Conservation (phyloP, 1,140 invertebrate genomes). For the Pseudomyrmex sp. region DNA sequence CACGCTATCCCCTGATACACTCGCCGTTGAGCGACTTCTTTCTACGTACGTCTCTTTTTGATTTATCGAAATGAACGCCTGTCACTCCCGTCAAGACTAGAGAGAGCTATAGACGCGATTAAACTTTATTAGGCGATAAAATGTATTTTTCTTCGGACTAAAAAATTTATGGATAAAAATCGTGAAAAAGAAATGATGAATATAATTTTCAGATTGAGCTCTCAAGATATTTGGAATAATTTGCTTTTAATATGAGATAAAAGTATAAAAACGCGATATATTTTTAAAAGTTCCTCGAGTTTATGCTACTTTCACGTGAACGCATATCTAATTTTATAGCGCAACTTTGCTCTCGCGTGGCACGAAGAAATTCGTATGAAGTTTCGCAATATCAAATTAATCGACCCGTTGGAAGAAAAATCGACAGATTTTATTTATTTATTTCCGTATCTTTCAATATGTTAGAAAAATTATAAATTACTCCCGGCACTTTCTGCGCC, state of each 20-base stretch:
- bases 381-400: slow-evolving; percentile 12
- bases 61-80: background rate
- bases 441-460: background rate
- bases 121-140: background rate
- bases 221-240: background rate
- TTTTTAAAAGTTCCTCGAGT: background rate
- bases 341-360: background rate
- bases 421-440: background rate
- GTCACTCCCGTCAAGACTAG: background rate
- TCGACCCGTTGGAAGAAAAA: background rate
- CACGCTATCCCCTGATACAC: background rate
- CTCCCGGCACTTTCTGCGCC: background rate
- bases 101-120: background rate
- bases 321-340: background rate
- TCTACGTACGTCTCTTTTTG: slow-evolving; percentile 6
- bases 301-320: background rate
- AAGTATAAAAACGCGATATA: background rate
- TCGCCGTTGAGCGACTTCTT: background rate
- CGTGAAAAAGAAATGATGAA: background rate
- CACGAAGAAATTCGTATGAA: background rate
- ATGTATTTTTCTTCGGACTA: background rate
- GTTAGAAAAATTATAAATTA: background rate
- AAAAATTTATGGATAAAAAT: background rate
- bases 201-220: background rate
- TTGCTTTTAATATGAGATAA: background rate